A percentile compares a stretch with the other conserved stretches of the same genome.
These are phyloP conservation scores for Drosophila pectinifera DNA, from an alignment of 1,140 invertebrate species.

Conservation along the genomic window DNA sequence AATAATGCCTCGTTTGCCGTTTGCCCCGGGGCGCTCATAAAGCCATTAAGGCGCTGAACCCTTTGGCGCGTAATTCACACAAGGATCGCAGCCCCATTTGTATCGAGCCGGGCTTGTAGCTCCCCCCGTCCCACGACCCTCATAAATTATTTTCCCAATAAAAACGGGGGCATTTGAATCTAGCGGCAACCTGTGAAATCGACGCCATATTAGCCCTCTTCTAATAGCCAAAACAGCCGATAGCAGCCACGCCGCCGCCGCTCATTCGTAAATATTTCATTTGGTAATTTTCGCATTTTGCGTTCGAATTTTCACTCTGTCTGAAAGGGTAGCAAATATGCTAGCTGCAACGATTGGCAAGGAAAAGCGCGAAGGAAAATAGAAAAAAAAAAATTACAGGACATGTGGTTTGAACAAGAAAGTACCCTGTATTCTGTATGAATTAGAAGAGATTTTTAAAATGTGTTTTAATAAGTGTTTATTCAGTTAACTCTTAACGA, in stretches of 20 bases:
- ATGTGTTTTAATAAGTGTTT: not conserved
- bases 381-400: conserved; percentile 8
- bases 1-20: conserved; percentile 71
- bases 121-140: conserved; percentile 46
- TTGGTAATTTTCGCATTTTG: conserved; percentile 57
- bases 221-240: conserved; percentile 43
- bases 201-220: conserved; percentile 44
- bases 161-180: conserved; percentile 22
- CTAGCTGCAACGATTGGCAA: conserved; percentile 21
- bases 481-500: not conserved
- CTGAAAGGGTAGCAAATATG: conserved; percentile 57
- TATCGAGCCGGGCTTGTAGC: conserved; percentile 29
- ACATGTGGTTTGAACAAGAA: not conserved
- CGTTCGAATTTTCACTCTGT: conserved; percentile 43
- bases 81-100: conserved; percentile 44
- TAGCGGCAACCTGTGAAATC: conserved; percentile 47
- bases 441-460: too few species aligned
- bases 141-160: conserved; percentile 70
- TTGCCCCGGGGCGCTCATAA: conserved; percentile 74
- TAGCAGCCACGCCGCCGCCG: not conserved
- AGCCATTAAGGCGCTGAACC: conserved; percentile 76
- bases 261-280: conserved; percentile 54
- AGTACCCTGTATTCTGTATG: not conserved
- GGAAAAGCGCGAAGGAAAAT: not conserved
- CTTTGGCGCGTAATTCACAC: conserved; percentile 68